Conservation (phyloP, 2,113 vertebrate genomes). For the Gymnogyps californianus region DNA sequence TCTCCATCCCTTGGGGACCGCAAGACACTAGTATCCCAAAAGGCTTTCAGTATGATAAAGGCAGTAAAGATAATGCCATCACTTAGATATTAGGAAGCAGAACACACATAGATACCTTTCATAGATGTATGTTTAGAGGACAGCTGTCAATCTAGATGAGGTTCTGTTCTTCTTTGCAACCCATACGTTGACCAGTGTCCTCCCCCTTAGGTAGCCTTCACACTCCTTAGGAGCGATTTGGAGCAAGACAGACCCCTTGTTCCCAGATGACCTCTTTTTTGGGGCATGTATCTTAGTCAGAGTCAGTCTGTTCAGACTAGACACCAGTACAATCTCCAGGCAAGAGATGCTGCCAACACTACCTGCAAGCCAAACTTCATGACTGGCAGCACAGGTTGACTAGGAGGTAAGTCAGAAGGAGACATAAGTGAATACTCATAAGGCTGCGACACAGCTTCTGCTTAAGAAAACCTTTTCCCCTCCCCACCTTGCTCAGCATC, state of each 20-base stretch:
- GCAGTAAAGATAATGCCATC: neutral
- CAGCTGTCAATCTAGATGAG: neutral
- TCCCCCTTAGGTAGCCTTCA: neutral
- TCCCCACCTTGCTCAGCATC: neutral
- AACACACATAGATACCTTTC: neutral
- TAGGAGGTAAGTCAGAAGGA: neutral
- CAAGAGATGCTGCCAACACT: neutral
- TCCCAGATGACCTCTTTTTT: neutral
- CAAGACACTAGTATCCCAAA: neutral
- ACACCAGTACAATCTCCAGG: neutral
- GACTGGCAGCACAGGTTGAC: neutral
- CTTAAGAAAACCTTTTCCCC: neutral
- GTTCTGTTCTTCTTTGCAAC: neutral
- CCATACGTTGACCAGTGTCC: accelerated
- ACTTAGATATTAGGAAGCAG: neutral
- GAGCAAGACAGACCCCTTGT: neutral
- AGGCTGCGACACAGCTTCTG: neutral
- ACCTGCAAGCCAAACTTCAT: neutral
- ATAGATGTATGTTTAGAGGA: neutral
- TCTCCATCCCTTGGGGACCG: neutral
- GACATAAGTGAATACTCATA: neutral
- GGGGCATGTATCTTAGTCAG: neutral
- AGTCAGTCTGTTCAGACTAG: neutral
- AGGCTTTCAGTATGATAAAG: neutral
- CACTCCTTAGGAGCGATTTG: neutral